Percentiles rank a stretch among this genome's conserved stretches.
Conservation (phyloP, 2,113 vertebrate genomes). For the Podilymbus podiceps region DNA sequence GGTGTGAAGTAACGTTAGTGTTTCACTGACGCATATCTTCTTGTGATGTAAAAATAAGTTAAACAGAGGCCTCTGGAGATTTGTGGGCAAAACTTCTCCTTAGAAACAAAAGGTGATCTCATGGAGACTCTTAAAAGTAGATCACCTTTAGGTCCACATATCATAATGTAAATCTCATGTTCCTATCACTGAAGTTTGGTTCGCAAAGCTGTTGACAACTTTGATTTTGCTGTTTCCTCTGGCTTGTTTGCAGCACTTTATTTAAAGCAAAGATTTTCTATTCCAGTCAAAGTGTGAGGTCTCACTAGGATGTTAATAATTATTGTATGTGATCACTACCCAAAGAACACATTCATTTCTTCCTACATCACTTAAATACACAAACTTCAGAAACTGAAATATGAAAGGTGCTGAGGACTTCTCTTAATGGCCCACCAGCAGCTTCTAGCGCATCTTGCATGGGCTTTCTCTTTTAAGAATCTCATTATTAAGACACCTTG, state of each 20-base stretch:
- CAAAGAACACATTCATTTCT: not conserved
- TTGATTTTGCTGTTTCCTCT: constrained; percentile 12
- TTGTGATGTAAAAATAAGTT: constrained; percentile 34
- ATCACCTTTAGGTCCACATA: not conserved
- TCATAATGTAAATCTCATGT: not conserved
- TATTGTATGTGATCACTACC: not conserved
- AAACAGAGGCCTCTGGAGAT: not conserved
- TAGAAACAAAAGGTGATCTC: constrained; percentile 31
- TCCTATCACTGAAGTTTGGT: not conserved
- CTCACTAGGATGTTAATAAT: not conserved
- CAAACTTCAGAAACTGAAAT: not conserved
- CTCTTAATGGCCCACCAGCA: not conserved
- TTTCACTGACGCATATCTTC: constrained; percentile 28
- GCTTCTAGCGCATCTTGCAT: not conserved
- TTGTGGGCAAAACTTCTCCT: constrained; percentile 3
- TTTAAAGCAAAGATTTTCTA: not conserved
- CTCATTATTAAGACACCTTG: not conserved
- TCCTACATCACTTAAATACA: not conserved
- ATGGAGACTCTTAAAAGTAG: not conserved
- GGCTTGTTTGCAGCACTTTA: not conserved
- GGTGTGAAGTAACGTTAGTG: constrained; percentile 5
- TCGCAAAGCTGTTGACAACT: not conserved
- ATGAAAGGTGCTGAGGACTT: not conserved
- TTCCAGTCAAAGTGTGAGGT: not conserved
- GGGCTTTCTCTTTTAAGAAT: not conserved